Base-by-base conservation (phyloP, 2,797 vertebrate genomes). In the Masticophis lateralis region DNA sequence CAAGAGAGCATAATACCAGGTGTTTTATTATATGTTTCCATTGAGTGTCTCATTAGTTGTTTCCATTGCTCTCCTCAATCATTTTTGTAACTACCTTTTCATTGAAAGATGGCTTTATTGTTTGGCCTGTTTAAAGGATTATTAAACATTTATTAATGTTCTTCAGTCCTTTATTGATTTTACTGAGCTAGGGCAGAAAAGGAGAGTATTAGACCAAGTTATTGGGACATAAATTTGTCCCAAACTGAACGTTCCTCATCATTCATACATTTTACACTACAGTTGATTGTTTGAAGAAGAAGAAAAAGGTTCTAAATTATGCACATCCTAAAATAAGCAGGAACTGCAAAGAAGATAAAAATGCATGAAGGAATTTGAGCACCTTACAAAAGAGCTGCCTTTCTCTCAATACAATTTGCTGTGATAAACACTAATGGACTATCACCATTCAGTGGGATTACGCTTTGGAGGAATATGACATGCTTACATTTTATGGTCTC, bases 371-470 rank as follows among this genome's bases (percentile, higher is more conserved):
- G 53, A 27, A 88, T 92, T 63, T 69, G 61, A 55, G 63, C 53
- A 88, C 88, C 57, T 61, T 63, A 90, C 56, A 92, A 88, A 94
- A 51, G 43, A 87, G 61, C 92, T 92, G 47, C 32, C 18, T 90
- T 90, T 89, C 22, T 90, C 47, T 60, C n/a, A 88, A 32, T 20
- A 79, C 55, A 90, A 88, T 55, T 92, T 94, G 61, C 83, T 90
- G n/a, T 88, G 91, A 60, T 61, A 90, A 90, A 90, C 47, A 94
- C 55, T 83, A 92, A 90, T 92, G 88, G 60, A 90, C 91, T 63
- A 63, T 88, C 43, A 63, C 91, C 53, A 63, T 92, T 91, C 88
- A 90, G 79, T 92, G 56, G 91, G 86, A 90, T 92, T 94, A 92
- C 25, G 61, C 18, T 91, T 90, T 87, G 79, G 87, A 89, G 69